phyloP scores from a whole-genome alignment of 2,113 vertebrate genomes.

The Thamnophis sirtalis region DNA sequence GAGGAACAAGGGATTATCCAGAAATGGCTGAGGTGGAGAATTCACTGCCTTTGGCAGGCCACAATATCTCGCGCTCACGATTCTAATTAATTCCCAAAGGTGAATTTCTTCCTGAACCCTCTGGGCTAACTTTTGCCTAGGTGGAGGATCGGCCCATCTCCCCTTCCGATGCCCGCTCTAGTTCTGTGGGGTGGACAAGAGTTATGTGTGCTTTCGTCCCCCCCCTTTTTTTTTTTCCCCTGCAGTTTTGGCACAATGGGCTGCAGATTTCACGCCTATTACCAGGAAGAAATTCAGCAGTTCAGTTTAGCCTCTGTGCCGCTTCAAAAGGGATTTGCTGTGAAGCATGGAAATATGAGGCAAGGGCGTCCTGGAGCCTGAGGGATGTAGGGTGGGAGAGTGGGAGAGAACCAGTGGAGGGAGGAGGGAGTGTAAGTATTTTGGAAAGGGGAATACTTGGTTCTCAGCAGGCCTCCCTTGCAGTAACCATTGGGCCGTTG shows the following conservation, averaged over 20 bases:
- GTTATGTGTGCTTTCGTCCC: conserved; percentile 14
- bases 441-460: not conserved
- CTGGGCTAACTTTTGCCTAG: not conserved
- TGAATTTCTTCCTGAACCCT: not conserved
- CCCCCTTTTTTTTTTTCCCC: not conserved
- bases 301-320: not conserved
- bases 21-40: not conserved
- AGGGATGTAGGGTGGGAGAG: not conserved
- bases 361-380: conserved; percentile 5
- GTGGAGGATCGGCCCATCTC: not conserved
- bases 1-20: not conserved
- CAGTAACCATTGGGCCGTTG: not conserved
- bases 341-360: conserved; percentile 23
- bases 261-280: conserved; percentile 31
- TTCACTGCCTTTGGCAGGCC: not conserved
- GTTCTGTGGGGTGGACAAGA: conserved; percentile 4
- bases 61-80: not conserved
- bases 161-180: not conserved
- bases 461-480: not conserved
- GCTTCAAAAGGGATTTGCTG: conserved; percentile 33
- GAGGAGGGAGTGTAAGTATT: not conserved
- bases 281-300: conserved; percentile 25
- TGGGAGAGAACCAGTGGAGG: not conserved
- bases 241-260: conserved; percentile 27
- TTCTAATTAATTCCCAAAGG: conserved; percentile 1